A percentile compares a stretch with the other conserved stretches of the same genome.
These are phyloP conservation scores for Araneus ventricosus DNA, from an alignment of 1,140 invertebrate species.

Conservation along the genomic window DNA sequence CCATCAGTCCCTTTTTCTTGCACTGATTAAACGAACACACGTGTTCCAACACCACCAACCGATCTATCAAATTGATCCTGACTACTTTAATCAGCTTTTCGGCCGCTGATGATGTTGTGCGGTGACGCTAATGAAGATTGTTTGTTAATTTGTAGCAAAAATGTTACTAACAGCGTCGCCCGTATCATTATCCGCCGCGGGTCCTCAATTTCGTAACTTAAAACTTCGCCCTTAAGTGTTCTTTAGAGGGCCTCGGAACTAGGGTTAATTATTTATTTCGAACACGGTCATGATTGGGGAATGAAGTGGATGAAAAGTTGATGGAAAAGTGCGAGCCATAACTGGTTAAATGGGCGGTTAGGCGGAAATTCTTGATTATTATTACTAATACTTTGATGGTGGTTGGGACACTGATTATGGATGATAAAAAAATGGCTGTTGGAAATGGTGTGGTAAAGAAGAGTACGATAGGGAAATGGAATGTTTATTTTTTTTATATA, in stretches of 20 bases:
- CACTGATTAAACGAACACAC: background rate
- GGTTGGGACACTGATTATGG: background rate
- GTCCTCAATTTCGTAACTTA: background rate
- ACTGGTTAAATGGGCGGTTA: background rate
- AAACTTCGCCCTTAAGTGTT: background rate
- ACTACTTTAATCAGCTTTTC: background rate
- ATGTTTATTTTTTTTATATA: too few species aligned
- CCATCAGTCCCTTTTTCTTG: background rate
- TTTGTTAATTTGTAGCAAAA: constrained; percentile 38
- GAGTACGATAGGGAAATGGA: too few species aligned
- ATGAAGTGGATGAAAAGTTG: background rate
- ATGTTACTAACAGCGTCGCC: background rate
- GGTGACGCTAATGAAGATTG: constrained; percentile 19
- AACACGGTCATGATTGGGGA: background rate
- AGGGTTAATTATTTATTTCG: constrained; percentile 20
- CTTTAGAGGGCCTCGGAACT: background rate
- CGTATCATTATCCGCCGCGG: background rate
- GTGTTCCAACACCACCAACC: background rate
- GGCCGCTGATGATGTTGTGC: background rate
- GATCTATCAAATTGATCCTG: background rate
- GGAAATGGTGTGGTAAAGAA: too few species aligned
- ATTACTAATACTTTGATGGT: background rate
- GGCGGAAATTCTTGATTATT: background rate
- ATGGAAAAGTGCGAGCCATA: background rate
- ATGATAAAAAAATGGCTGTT: background rate